Base-by-base conservation (phyloP, 1,140 invertebrate genomes). In the Sarcophaga bullata region DNA sequence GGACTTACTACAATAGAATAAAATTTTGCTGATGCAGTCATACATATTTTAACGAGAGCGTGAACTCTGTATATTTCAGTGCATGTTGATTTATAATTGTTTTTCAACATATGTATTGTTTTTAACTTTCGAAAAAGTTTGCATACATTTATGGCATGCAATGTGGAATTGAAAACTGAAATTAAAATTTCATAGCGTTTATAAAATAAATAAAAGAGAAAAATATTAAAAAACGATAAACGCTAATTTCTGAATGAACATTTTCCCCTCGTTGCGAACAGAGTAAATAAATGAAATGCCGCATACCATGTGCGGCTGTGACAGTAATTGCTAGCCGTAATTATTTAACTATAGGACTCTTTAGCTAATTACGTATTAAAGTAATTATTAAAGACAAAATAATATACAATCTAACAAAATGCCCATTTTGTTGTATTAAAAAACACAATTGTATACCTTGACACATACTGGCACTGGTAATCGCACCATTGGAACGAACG, bases 381-480 rank as follows among this genome's bases (percentile, higher is more conserved):
- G 62, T 68, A 68, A 68, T 68, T 68, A 68, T 68, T 68, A 68
- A 68, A 68, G 6, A 25, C n/a, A 68, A 58, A 58, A 58, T 58
- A 58, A 58, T 58, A 58, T 58, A 58, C n/a, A 68, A 68, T 68
- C 62, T 68, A 68, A 68, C 17, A 58, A 58, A 58, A n/a, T 58
- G 54, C 54, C n/a, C 54, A 58, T 58, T 58, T 58, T n/a, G 15
- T n/a, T 58, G 13, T 58, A 13, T n/a, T 13, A 58, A 13, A n/a
- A 49, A 76, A 78, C 75, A 78, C n/a, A 78, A 78, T 78, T 78
- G 75, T 78, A 78, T 78, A 52, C 75, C 75, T 78, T 78, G 75
- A 78, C 75, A 78, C 25, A 78, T 78, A 37, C 25, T 37, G 25
- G 25, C 25, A 37, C 25, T 37, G 25, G 25, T 37, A 37, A 37